A percentile compares a stretch with the other conserved stretches of the same genome.
phyloP scores from a whole-genome alignment of 2,113 vertebrate genomes.

The Sinocyclocheilus maitianheensis region DNA sequence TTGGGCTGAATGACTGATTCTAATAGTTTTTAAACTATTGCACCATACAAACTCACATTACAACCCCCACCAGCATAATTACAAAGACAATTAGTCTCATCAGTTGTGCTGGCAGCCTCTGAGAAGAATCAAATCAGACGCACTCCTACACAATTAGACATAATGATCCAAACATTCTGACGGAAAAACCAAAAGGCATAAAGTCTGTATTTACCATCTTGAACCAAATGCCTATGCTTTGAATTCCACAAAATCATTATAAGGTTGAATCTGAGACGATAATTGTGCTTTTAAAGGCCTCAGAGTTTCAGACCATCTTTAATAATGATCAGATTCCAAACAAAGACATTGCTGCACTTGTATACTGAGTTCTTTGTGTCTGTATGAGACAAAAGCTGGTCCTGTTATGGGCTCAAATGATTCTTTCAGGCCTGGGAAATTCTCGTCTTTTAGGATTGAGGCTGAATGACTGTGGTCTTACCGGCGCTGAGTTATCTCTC shows the following conservation, averaged over 20 bases:
- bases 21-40: constrained; percentile 7
- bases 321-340: constrained; percentile 26
- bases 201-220: constrained; percentile 4
- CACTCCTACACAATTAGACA: not conserved
- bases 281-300: constrained; percentile 20
- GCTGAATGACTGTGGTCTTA: constrained; percentile 71
- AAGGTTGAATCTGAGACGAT: constrained; percentile 5
- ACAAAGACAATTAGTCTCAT: constrained; percentile 31
- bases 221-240: constrained; percentile 1
- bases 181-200: constrained; percentile 26
- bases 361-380: constrained; percentile 13
- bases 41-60: not conserved
- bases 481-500: constrained; percentile 85
- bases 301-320: constrained; percentile 37
- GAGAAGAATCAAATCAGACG: not conserved
- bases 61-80: not conserved
- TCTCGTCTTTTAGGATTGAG: not conserved
- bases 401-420: constrained; percentile 19
- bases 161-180: constrained; percentile 17
- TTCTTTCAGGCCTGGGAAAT: not conserved
- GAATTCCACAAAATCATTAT: constrained; percentile 12
- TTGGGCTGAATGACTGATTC: constrained; percentile 17
- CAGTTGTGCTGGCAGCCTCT: not conserved
- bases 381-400: constrained; percentile 7
- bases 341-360: constrained; percentile 31